phyloP scores from a whole-genome alignment of 1,140 invertebrate species.

The Latrodectus geometricus region DNA sequence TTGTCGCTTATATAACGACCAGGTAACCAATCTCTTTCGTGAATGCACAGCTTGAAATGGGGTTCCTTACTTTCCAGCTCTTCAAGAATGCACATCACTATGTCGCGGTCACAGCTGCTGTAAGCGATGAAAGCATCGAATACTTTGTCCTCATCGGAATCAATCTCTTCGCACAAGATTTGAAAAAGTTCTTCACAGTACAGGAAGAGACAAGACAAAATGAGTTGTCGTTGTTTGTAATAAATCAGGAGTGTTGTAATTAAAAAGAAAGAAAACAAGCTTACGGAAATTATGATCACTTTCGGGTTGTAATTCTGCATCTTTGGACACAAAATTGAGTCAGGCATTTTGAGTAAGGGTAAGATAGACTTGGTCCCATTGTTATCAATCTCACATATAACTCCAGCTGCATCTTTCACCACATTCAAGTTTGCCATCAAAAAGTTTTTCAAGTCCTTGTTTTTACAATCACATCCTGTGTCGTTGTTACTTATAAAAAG shows the following conservation, averaged over 20 bases:
- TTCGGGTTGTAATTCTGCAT: background rate
- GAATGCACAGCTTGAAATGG: slow-evolving; percentile 82
- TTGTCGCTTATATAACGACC: slow-evolving; percentile 83
- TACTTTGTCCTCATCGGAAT: slow-evolving; percentile 77
- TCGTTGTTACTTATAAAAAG: slow-evolving; percentile 24
- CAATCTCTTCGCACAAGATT: slow-evolving; percentile 68
- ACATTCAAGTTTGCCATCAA: background rate
- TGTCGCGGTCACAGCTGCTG: slow-evolving; percentile 80
- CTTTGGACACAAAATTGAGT: slow-evolving; percentile 61
- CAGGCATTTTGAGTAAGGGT: slow-evolving; percentile 67
- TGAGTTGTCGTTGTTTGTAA: slow-evolving; percentile 46
- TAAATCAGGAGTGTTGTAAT: slow-evolving; percentile 36
- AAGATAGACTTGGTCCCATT: slow-evolving; percentile 4
- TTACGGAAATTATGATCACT: background rate
- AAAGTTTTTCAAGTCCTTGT: slow-evolving; percentile 19
- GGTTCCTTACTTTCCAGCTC: slow-evolving; percentile 72
- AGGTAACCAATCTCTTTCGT: slow-evolving; percentile 91
- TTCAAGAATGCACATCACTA: slow-evolving; percentile 75
- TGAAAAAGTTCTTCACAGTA: slow-evolving; percentile 46
- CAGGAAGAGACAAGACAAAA: slow-evolving; percentile 52
- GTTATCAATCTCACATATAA: slow-evolving; percentile 29
- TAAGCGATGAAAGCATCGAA: slow-evolving; percentile 90
- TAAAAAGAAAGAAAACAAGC: slow-evolving; percentile 14
- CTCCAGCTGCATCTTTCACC: slow-evolving; percentile 13
- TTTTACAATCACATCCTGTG: slow-evolving; percentile 20